phyloP scores from a whole-genome alignment of 2,888 invertebrate species.

The Lacanobia wlatinum region DNA sequence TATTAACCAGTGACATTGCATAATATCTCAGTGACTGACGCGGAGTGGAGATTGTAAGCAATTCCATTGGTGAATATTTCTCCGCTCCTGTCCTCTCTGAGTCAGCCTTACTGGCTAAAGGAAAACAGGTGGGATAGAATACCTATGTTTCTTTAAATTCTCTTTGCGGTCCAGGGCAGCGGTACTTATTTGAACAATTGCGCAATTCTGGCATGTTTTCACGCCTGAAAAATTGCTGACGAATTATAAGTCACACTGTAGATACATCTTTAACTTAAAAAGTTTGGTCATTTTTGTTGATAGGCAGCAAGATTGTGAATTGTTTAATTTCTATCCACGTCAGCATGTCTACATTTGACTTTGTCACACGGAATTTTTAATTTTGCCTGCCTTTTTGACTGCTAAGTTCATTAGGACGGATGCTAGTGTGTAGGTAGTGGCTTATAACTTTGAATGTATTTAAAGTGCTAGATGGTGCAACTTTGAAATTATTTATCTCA shows the following conservation, averaged over 20 bases:
- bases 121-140: too few relatives aligned
- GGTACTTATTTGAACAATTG: too few relatives aligned
- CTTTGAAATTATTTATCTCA: neutral
- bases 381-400: conserved; percentile 1
- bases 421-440: neutral
- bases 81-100: too few relatives aligned
- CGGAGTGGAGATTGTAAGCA: too few relatives aligned
- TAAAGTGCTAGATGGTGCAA: neutral
- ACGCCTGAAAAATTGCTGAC: too few relatives aligned
- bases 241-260: neutral
- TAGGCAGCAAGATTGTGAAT: neutral
- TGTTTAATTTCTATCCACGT: neutral
- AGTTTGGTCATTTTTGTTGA: neutral
- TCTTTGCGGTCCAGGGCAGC: too few relatives aligned
- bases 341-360: conserved; percentile 8
- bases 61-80: too few relatives aligned
- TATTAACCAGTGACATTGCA: too few relatives aligned
- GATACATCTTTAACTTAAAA: neutral
- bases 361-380: conserved; percentile 34
- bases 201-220: too few relatives aligned
- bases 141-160: too few relatives aligned
- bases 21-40: too few relatives aligned
- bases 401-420: conserved; percentile 34
- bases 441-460: neutral
- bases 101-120: too few relatives aligned